phyloP scores from a whole-genome alignment of 1,140 invertebrate species.

The Platyscapa corneri region DNA sequence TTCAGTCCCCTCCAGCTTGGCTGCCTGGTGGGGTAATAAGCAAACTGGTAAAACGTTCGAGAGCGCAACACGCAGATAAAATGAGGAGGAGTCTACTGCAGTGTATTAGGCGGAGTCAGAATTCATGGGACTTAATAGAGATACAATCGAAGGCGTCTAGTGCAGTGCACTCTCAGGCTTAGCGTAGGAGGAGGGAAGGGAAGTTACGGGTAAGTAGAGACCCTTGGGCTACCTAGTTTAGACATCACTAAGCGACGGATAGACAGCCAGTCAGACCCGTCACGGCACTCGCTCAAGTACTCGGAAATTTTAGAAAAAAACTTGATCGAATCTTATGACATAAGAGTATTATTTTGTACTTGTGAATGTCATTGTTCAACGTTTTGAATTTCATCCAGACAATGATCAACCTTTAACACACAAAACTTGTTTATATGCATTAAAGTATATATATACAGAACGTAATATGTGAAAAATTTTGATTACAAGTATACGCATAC shows the following conservation, averaged over 20 bases:
- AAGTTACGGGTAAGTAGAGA: conserved; percentile 67
- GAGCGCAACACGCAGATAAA: conserved; percentile 12
- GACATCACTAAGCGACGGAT: conserved; percentile 75
- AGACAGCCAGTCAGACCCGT: conserved; percentile 74
- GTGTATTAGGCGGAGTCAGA: conserved; percentile 63
- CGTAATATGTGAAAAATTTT: background rate
- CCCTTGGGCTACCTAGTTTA: conserved; percentile 71
- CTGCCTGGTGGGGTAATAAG: background rate
- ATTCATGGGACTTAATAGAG: conserved; percentile 72
- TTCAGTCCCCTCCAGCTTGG: background rate
- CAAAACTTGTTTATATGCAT: background rate
- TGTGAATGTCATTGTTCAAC: background rate
- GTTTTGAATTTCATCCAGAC: no score
- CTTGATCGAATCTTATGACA: conserved; percentile 37
- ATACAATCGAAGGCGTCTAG: conserved; percentile 75
- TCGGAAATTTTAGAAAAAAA: conserved; percentile 68
- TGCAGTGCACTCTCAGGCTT: conserved; percentile 61
- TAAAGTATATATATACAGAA: background rate
- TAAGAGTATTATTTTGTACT: background rate
- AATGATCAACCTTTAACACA: background rate
- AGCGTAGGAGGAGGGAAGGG: conserved; percentile 66
- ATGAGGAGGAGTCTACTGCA: conserved; percentile 12
- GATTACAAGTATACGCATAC: background rate
- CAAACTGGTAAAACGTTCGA: conserved; percentile 15
- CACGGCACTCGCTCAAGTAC: conserved; percentile 72